phyloP scores from a whole-genome alignment of 1,140 invertebrate species.

The Drosophila insularis region DNA sequence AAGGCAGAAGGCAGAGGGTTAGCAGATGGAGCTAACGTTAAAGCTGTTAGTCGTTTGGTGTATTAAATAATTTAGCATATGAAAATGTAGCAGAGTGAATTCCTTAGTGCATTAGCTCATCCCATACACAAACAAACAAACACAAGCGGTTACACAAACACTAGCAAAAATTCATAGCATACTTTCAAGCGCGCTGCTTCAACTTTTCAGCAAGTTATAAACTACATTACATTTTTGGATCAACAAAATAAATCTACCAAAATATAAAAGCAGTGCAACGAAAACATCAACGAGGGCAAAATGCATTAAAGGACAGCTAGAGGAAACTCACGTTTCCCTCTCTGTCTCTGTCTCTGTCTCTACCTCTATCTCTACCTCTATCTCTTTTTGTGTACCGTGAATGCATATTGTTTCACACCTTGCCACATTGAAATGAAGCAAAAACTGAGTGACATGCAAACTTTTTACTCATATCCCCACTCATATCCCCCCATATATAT shows the following conservation, averaged over 20 bases:
- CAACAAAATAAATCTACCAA: constrained; percentile 72
- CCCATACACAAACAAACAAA: constrained; percentile 1
- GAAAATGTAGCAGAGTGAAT: constrained; percentile 67
- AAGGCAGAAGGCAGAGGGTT: background rate
- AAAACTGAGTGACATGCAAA: constrained; percentile 77
- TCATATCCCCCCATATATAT: too few relatives aligned
- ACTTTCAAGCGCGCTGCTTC: constrained; percentile 48
- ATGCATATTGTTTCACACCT: constrained; percentile 72
- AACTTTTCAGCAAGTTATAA: constrained; percentile 72
- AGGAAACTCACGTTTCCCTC: constrained; percentile 1
- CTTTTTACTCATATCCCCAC: constrained; percentile 45
- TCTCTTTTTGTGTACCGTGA: constrained; percentile 17
- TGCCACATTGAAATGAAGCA: constrained; percentile 59
- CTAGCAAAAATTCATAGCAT: constrained; percentile 37
- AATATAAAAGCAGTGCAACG: constrained; percentile 15
- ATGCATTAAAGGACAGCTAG: constrained; percentile 54
- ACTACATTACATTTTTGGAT: constrained; percentile 69
- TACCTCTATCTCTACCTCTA: constrained; percentile 12
- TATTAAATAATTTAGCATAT: constrained; percentile 75
- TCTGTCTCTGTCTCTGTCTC: too few relatives aligned
- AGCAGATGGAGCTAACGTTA: constrained; percentile 17
- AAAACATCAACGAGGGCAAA: constrained; percentile 30
- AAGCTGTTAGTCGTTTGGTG: constrained; percentile 37
- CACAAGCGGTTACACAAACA: background rate
- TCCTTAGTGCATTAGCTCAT: constrained; percentile 56